Evolutionary conservation across 2,797 vertebrate species (phyloP), one percentile per base, ranked within the genome.

Genomic region (Falco cherrug): DNA sequence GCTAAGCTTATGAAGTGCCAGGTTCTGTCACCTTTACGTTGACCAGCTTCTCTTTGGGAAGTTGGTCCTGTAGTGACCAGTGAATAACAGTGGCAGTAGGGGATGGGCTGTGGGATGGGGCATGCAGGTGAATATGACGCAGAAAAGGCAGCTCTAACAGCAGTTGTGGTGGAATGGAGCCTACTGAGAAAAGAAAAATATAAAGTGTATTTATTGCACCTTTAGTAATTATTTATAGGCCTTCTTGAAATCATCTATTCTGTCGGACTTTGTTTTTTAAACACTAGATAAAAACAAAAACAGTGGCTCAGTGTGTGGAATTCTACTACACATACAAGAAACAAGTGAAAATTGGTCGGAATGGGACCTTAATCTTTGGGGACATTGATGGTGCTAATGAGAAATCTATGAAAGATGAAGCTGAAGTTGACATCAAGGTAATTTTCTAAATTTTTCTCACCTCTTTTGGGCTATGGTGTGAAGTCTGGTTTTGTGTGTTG

Each of bases 311-410:
- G 96, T 99, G 99, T 51, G 99, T 99, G 68, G 99, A 99, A 97
- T 99, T 99, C 96, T 99, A 99, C 98, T 99, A 99, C 95, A 99
- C 99, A 1, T 99, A 99, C 92, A 99, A 99, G 98, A 99, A 99
- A 90, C 99, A 99, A 86, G 99, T 99, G 95, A 99, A 99, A 97
- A 98, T 99, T 26, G 99, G 99, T 78, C 99, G 99, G 85, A 99
- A 98, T 2, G 99, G 99, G 54, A 98, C 98, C 9, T 98, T 99
- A 43, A 96, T 98, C 54, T 99, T 99, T 7, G 99, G 99, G 17
- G 99, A 99, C 87, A 94, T 98, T 37, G 99, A 99, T 86, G 96
- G 92, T 10, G 80, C 95, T 8, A 98, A 98, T 26, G 98, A 98
- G 84, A 98, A 97, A 94, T 96, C 97, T 18, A 93, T 98, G 8